Conservation (phyloP, 2,113 vertebrate genomes). For the Anser brachyrhynchus region DNA sequence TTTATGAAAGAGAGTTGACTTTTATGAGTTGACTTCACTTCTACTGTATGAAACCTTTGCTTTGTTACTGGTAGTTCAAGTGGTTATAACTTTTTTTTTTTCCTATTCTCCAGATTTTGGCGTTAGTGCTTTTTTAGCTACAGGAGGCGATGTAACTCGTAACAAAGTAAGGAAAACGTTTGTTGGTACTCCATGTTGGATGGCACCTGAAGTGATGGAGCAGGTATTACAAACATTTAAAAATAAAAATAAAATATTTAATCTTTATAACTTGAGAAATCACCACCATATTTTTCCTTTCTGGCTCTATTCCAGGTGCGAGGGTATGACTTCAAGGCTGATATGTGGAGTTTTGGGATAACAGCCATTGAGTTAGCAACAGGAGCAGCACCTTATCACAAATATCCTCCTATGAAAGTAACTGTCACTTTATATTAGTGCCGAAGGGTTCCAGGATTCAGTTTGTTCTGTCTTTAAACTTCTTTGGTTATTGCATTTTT, state of each 20-base stretch:
- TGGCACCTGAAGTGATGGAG: constrained; percentile 99
- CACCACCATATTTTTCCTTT: not conserved
- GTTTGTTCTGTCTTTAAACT: not conserved
- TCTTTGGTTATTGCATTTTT: not conserved
- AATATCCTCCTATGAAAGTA: constrained; percentile 99
- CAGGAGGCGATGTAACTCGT: constrained; percentile 95
- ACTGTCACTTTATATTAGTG: constrained; percentile 49
- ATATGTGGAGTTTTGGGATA: constrained; percentile 99
- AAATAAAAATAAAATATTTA: not conserved
- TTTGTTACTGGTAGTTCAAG: not conserved
- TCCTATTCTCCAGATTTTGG: constrained; percentile 88
- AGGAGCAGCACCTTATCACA: constrained; percentile 96
- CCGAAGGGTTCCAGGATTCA: not conserved
- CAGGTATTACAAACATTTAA: constrained; percentile 80
- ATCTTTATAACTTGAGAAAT: not conserved
- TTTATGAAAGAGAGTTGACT: not conserved
- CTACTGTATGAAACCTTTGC: not conserved
- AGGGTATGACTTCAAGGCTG: constrained; percentile 99
- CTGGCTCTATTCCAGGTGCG: constrained; percentile 83
- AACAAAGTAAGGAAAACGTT: constrained; percentile 99
- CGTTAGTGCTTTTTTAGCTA: constrained; percentile 95
- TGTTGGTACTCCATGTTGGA: constrained; percentile 99
- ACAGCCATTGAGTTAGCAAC: constrained; percentile 97
- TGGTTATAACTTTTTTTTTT: not conserved
- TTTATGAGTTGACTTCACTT: not conserved